phyloP scores from a whole-genome alignment of 2,797 vertebrate genomes.

The Schizopygopsis malacanthus region DNA sequence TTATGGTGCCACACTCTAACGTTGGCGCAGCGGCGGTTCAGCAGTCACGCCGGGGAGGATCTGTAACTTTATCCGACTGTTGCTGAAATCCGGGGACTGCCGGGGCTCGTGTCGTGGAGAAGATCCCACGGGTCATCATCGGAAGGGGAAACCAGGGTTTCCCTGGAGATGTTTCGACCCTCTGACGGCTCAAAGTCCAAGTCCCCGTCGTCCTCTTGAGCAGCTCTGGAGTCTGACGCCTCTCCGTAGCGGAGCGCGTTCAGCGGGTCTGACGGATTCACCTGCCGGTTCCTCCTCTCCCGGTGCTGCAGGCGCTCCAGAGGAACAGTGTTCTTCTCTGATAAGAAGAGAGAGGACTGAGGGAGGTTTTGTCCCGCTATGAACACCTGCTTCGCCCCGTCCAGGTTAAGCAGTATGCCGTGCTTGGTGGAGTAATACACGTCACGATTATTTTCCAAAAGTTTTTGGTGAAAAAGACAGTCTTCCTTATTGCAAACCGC shows the following conservation, averaged over 20 bases:
- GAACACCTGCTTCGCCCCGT: constrained; percentile 83
- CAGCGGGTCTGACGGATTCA: constrained; percentile 74
- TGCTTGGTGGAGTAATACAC: constrained; percentile 88
- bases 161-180: constrained; percentile 73
- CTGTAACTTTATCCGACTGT: constrained; percentile 66
- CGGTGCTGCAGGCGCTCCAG: constrained; percentile 85
- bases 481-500: constrained; percentile 82
- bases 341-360: constrained; percentile 89
- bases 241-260: constrained; percentile 66
- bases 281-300: constrained; percentile 82
- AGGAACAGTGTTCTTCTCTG: constrained; percentile 89
- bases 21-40: not conserved
- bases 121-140: constrained; percentile 79
- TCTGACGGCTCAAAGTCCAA: constrained; percentile 54
- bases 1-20: not conserved
- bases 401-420: constrained; percentile 87
- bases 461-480: constrained; percentile 88
- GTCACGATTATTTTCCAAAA: constrained; percentile 91
- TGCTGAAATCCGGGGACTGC: constrained; percentile 71
- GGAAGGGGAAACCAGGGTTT: constrained; percentile 68
- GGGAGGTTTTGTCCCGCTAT: constrained; percentile 83
- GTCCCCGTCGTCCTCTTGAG: constrained; percentile 57
- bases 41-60: not conserved
- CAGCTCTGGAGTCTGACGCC: constrained; percentile 76
- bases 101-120: constrained; percentile 60